phyloP scores from a whole-genome alignment of 2,113 vertebrate species.

The Smithornis capensis region DNA sequence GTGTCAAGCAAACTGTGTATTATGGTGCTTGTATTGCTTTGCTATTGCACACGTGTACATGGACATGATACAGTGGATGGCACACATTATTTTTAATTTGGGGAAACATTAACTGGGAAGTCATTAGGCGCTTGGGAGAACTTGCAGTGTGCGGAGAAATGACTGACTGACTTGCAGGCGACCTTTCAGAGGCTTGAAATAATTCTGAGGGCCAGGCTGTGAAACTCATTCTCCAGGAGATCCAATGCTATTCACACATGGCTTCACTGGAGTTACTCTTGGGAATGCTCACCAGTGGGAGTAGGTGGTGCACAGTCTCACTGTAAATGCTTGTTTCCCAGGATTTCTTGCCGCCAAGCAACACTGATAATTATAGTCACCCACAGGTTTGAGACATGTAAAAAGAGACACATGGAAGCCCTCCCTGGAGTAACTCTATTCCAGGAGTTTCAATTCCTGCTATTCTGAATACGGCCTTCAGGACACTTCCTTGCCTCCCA shows the following conservation, averaged over 20 bases:
- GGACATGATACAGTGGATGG: neutral
- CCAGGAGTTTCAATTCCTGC: neutral
- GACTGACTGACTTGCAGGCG: neutral
- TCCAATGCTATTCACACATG: neutral
- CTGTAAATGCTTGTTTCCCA: neutral
- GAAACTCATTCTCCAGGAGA: neutral
- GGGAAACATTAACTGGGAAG: neutral
- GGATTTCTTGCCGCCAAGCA: neutral
- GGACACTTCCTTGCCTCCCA: neutral
- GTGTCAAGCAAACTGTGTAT: neutral
- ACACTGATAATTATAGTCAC: constrained; percentile 23
- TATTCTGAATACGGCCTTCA: neutral
- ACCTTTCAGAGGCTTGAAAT: neutral
- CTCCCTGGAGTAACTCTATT: neutral
- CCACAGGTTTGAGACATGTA: neutral
- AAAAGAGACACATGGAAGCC: neutral
- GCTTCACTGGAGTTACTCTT: neutral
- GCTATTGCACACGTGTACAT: neutral
- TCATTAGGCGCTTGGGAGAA: neutral
- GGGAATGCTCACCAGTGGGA: neutral
- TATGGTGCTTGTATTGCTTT: neutral
- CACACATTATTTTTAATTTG: neutral
- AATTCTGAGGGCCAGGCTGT: neutral
- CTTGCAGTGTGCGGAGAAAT: neutral
- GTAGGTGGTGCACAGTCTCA: neutral